These are phyloP conservation scores for Bubo bubo DNA, from an alignment of 2,113 vertebrate genomes.

Conservation along the genomic window DNA sequence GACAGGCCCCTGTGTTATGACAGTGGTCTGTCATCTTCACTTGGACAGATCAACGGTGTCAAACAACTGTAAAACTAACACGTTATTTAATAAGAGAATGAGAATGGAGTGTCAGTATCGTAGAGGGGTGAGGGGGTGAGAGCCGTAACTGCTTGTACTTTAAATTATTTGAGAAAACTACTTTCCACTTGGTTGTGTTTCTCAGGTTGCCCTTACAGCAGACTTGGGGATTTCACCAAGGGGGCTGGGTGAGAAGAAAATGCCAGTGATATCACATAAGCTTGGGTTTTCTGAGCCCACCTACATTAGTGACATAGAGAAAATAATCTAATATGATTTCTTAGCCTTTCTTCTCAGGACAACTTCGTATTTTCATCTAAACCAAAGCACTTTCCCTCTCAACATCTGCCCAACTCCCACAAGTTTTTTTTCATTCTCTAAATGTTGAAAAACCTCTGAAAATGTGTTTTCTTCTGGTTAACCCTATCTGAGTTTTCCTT, in stretches of 20 bases:
- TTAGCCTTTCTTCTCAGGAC: neutral
- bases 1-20: neutral
- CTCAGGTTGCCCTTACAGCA: neutral
- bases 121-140: neutral
- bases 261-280: neutral
- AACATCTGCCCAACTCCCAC: neutral
- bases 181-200: neutral
- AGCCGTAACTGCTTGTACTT: neutral
- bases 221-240: neutral
- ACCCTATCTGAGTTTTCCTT: neutral
- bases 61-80: neutral
- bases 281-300: neutral
- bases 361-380: neutral
- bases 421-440: neutral
- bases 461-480: neutral
- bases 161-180: neutral
- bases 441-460: neutral
- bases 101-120: rapidly evolving
- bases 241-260: neutral
- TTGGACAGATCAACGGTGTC: neutral
- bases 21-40: neutral
- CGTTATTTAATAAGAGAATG: neutral
- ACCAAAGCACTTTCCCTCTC: neutral
- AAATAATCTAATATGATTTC: neutral
- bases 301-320: neutral